phyloP scores from a whole-genome alignment of 2,797 vertebrate genomes.

The Bovichtus variegatus region DNA sequence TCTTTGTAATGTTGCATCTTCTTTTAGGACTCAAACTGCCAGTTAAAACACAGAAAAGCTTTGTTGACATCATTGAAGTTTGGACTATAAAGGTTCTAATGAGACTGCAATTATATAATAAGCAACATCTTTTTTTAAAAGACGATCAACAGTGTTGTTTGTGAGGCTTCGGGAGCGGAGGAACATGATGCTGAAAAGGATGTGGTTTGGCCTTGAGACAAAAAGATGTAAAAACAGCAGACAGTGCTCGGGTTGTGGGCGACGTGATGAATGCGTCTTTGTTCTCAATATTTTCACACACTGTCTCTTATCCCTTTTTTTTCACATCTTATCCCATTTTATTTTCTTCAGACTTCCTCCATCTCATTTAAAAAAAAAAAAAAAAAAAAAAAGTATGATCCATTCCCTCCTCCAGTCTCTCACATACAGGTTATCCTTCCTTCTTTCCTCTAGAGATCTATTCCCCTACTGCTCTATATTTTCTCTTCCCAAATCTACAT shows the following conservation, averaged over 20 bases:
- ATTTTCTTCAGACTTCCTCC: constrained; percentile 52
- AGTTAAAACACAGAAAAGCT: constrained; percentile 30
- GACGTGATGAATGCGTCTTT: constrained; percentile 44
- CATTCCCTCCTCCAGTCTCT: constrained; percentile 45
- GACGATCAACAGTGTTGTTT: constrained; percentile 34
- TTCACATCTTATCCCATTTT: constrained; percentile 17
- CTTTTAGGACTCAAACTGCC: constrained; percentile 15
- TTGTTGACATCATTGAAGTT: constrained; percentile 14
- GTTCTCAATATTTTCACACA: constrained; percentile 28
- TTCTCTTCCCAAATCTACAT: no score
- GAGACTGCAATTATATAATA: constrained; percentile 45
- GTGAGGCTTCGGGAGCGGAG: constrained; percentile 47
- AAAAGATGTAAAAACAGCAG: constrained; percentile 7
- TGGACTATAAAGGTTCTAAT: constrained; percentile 24
- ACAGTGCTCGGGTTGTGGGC: constrained; percentile 27
- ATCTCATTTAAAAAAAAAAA: constrained; percentile 36
- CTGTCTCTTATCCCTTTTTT: constrained; percentile 13
- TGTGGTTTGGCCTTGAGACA: constrained; percentile 7
- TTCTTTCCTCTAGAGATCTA: constrained; percentile 11
- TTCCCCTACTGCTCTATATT: no score
- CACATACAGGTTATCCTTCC: constrained; percentile 47
- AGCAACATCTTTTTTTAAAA: constrained; percentile 29
- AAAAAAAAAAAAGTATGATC: constrained; percentile 46
- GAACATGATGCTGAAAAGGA: constrained; percentile 31
- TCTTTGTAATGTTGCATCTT: constrained; percentile 23